Percentiles rank a stretch among this genome's conserved stretches.
Evolutionary conservation across 2,888 invertebrate species (phyloP).

Genomic region (Melitaea athalia): DNA sequence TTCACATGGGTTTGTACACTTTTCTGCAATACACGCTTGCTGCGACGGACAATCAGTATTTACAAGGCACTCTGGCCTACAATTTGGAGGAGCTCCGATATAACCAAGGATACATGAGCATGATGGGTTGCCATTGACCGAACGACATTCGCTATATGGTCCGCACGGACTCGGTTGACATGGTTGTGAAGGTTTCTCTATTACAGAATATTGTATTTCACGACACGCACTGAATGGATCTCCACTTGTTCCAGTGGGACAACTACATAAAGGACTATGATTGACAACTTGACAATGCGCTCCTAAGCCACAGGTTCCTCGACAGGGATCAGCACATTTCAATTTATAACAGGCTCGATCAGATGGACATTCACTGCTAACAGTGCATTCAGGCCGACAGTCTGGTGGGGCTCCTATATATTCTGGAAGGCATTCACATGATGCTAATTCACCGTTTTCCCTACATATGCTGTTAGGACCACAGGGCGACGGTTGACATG

Average conservation of each 20-base stretch:
- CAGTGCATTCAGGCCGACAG: slow-evolving; percentile 89
- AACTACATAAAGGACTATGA: slow-evolving; percentile 90
- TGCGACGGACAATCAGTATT: slow-evolving; percentile 91
- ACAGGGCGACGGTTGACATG: slow-evolving; percentile 89
- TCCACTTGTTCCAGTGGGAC: slow-evolving; percentile 84
- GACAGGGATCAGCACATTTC: slow-evolving; percentile 91
- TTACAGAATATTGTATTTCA: slow-evolving; percentile 53
- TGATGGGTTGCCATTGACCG: slow-evolving; percentile 86
- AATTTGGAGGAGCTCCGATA: slow-evolving; percentile 90
- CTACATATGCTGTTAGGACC: slow-evolving; percentile 90
- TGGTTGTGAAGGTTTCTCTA: slow-evolving; percentile 74
- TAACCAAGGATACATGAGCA: slow-evolving; percentile 89
- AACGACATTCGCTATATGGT: slow-evolving; percentile 89
- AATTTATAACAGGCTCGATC: slow-evolving; percentile 89
- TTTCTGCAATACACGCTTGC: slow-evolving; percentile 90
- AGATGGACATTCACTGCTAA: slow-evolving; percentile 88
- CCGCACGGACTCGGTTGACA: slow-evolving; percentile 92
- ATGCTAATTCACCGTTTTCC: slow-evolving; percentile 87
- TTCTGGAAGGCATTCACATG: slow-evolving; percentile 86
- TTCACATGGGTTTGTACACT: slow-evolving; percentile 91
- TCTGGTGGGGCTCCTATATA: slow-evolving; percentile 87
- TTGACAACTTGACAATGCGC: slow-evolving; percentile 89
- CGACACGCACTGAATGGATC: slow-evolving; percentile 85
- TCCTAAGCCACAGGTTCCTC: slow-evolving; percentile 87
- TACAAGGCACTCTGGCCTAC: slow-evolving; percentile 91